phyloP scores from a whole-genome alignment of 1,140 invertebrate genomes.

The Danaus melanippus region DNA sequence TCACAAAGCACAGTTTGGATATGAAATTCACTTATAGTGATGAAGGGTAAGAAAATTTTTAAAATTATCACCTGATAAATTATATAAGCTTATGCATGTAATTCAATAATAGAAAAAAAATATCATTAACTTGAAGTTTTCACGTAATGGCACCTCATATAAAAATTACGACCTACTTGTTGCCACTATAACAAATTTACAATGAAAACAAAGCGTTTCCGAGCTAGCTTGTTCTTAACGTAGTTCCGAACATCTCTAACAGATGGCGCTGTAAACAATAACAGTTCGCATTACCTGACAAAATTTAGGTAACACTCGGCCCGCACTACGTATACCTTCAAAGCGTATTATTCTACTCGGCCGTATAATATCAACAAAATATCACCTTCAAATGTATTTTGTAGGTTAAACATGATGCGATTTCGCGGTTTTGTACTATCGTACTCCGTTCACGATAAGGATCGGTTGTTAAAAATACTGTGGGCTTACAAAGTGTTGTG shows the following conservation, averaged over 20 bases:
- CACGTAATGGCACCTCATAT: too few species aligned
- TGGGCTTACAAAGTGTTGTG: constrained; percentile 27
- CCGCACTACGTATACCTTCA: constrained; percentile 17
- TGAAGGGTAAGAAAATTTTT: constrained; percentile 82
- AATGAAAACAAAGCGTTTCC: constrained; percentile 17
- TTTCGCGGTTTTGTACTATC: constrained; percentile 61
- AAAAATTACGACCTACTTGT: constrained; percentile 15
- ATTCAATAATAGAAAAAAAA: too few species aligned
- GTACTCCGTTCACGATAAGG: constrained; percentile 48
- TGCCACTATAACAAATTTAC: constrained; percentile 6
- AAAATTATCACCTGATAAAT: neutral
- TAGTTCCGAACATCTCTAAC: constrained; percentile 12
- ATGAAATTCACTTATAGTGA: constrained; percentile 96
- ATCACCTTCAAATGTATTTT: constrained; percentile 71
- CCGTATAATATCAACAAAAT: constrained; percentile 68
- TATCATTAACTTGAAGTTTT: too few species aligned
- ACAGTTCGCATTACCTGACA: constrained; percentile 40
- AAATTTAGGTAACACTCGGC: constrained; percentile 32
- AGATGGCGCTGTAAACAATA: constrained; percentile 47
- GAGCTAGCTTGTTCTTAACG: neutral
- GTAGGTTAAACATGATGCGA: constrained; percentile 69
- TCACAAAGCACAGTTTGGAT: constrained; percentile 91
- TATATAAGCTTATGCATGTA: too few species aligned
- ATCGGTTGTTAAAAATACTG: constrained; percentile 26
- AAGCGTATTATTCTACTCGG: constrained; percentile 17